These are phyloP conservation scores for Drosophila seclusa DNA, from an alignment of 2,888 invertebrate species.

Conservation along the genomic window DNA sequence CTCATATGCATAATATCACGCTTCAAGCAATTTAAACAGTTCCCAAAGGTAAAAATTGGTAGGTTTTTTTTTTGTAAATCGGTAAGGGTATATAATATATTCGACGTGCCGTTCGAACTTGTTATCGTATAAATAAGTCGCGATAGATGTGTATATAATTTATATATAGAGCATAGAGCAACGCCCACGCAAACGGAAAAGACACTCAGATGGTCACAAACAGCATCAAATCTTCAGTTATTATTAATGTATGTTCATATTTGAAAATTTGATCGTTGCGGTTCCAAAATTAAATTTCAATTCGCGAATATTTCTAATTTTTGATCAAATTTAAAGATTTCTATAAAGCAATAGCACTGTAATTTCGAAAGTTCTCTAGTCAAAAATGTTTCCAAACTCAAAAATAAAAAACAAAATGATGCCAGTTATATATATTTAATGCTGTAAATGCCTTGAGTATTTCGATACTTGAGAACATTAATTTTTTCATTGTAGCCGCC, in stretches of 20 bases:
- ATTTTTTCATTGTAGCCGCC: neutral
- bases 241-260: neutral
- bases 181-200: constrained; percentile 39
- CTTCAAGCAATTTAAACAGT: neutral
- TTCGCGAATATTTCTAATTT: neutral
- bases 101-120: constrained; percentile 32
- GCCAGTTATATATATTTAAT: neutral
- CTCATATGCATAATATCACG: neutral
- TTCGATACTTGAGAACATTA: neutral
- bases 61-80: neutral
- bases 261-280: neutral
- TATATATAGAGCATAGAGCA: constrained; percentile 37
- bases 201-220: constrained; percentile 32
- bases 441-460: neutral
- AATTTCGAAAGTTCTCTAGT: neutral
- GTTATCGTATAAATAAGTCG: constrained; percentile 32
- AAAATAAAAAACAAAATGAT: neutral
- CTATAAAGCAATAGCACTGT: neutral
- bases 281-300: neutral
- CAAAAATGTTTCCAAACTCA: neutral
- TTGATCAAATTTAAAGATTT: neutral
- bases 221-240: constrained; percentile 1
- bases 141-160: constrained; percentile 19
- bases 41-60: neutral
- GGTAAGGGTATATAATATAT: neutral